A percentile compares a stretch with the other conserved stretches of the same genome.
Conservation (phyloP, 2,888 invertebrate genomes). For the Rotaria sp. region DNA sequence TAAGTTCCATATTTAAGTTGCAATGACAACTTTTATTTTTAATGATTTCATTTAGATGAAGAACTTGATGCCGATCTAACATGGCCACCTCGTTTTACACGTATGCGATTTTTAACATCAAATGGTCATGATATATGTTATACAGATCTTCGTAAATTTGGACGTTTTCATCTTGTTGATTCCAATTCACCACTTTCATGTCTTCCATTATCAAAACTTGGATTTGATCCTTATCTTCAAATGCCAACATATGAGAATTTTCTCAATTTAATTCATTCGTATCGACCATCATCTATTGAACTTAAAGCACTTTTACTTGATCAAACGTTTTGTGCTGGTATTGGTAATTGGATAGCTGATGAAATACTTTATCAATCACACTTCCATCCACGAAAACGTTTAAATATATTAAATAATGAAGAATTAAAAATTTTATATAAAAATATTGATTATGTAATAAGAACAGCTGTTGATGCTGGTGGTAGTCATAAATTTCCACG, state of each 20-base stretch:
- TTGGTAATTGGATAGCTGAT: conserved; percentile 27
- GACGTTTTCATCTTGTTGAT: neutral
- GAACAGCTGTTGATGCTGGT: conserved; percentile 15
- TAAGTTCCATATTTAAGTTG: too few relatives aligned
- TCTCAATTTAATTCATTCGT: neutral
- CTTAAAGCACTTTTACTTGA: conserved; percentile 14
- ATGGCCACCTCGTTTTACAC: conserved; percentile 29
- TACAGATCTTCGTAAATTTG: conserved; percentile 22
- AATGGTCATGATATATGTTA: neutral
- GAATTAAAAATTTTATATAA: neutral
- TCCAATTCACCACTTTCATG: neutral
- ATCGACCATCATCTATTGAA: neutral
- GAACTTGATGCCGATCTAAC: neutral
- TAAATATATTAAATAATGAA: neutral
- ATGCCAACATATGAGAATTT: neutral
- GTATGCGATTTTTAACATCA: conserved; percentile 7
- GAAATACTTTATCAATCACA: conserved; percentile 16
- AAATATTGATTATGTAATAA: conserved; percentile 11
- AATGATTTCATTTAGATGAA: neutral
- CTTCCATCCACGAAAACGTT: conserved; percentile 1
- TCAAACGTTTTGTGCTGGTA: conserved; percentile 5
- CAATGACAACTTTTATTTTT: too few relatives aligned
- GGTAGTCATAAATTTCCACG: neutral
- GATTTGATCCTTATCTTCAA: conserved; percentile 23
- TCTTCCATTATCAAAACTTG: conserved; percentile 15